Conservation (phyloP, 2,888 invertebrate species). For the Arrhopalites spinosus region DNA sequence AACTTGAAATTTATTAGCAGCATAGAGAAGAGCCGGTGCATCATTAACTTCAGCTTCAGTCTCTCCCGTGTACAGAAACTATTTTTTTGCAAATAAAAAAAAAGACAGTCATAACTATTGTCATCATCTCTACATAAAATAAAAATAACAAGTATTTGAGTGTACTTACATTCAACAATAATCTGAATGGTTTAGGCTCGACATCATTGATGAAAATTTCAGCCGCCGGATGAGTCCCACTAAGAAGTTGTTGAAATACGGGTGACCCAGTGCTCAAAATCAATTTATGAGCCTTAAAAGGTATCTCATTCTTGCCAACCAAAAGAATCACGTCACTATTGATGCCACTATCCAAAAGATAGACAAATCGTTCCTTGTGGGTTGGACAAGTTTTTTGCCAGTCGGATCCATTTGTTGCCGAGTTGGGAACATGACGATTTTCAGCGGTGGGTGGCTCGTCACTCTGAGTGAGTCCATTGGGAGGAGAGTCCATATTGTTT, state of each 20-base stretch:
- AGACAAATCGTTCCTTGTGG: slow-evolving; percentile 32
- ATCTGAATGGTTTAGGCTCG: slow-evolving; percentile 30
- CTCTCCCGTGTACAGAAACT: slow-evolving; percentile 37
- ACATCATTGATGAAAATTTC: slow-evolving; percentile 33
- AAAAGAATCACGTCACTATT: slow-evolving; percentile 29
- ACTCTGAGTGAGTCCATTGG: slow-evolving; percentile 21
- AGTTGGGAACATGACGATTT: background rate
- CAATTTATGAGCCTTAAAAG: slow-evolving; percentile 31
- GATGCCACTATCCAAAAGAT: slow-evolving; percentile 31
- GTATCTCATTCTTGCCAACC: slow-evolving; percentile 34
- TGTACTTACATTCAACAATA: slow-evolving; percentile 30
- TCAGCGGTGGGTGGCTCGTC: background rate
- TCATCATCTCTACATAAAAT: background rate
- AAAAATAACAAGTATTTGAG: background rate
- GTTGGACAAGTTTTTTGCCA: slow-evolving; percentile 37
- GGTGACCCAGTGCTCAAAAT: slow-evolving; percentile 33
- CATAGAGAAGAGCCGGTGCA: slow-evolving; percentile 34
- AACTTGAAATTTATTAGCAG: slow-evolving; percentile 36
- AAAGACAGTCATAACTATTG: background rate
- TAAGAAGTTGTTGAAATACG: slow-evolving; percentile 21
- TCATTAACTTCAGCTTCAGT: slow-evolving; percentile 36
- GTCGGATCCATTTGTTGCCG: slow-evolving; percentile 2
- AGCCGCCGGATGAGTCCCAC: slow-evolving; percentile 28
- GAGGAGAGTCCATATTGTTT: slow-evolving; percentile 4
- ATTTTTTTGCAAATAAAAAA: background rate